These are phyloP conservation scores for Lithosia quadra DNA, from an alignment of 2,888 invertebrate genomes.

Conservation along the genomic window DNA sequence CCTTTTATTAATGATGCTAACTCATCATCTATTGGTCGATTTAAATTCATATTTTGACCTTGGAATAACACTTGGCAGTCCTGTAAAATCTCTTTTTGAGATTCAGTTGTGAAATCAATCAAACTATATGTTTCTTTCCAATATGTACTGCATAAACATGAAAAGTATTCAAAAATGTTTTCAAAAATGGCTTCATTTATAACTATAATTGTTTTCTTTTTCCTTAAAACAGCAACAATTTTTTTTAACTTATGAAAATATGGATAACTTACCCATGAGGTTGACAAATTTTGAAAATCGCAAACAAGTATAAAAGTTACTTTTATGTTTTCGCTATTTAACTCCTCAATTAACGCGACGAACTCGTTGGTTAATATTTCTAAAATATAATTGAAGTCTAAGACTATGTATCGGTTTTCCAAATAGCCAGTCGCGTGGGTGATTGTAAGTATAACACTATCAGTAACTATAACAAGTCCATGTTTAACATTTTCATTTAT, in stretches of 20 bases:
- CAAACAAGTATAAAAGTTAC: conserved; percentile 10
- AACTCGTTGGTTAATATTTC: conserved; percentile 1
- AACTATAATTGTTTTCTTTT: conserved; percentile 15
- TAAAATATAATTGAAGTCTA: conserved; percentile 18
- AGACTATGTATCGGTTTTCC: conserved; percentile 1
- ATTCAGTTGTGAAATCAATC: conserved; percentile 9
- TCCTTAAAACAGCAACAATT: neutral
- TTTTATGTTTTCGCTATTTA: conserved; percentile 1
- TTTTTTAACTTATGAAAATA: conserved; percentile 6
- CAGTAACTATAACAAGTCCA: conserved; percentile 16
- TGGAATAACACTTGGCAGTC: conserved; percentile 20
- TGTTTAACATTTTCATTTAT: neutral
- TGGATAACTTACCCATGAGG: neutral
- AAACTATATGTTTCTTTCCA: conserved; percentile 10
- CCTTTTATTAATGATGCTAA: conserved; percentile 12
- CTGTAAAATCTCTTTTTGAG: conserved; percentile 1
- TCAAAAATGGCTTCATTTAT: conserved; percentile 3
- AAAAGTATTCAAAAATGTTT: conserved; percentile 7
- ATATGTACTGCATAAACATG: neutral
- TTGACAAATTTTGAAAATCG: neutral
- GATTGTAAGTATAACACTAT: conserved; percentile 12
- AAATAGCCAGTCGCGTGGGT: conserved; percentile 6
- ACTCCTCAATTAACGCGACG: conserved; percentile 1
- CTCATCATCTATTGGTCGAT: conserved; percentile 6
- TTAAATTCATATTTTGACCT: conserved; percentile 12